These are phyloP conservation scores for Lepus americanus DNA, from an alignment of 2,113 vertebrate genomes.

Conservation along the genomic window DNA sequence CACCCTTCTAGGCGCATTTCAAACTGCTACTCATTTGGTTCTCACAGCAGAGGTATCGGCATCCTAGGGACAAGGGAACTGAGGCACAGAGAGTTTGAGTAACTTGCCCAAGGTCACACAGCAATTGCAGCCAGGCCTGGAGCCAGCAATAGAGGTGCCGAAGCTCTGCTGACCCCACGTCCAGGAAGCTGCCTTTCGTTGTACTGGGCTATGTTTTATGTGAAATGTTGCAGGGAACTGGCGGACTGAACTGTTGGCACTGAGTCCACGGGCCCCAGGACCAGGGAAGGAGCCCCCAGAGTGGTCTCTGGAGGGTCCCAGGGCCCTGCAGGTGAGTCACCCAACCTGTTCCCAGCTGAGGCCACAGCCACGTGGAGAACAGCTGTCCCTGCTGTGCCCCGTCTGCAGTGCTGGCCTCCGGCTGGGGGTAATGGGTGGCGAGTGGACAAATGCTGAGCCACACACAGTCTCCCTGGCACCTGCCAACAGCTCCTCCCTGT, in stretches of 20 bases:
- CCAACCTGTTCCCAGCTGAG: neutral
- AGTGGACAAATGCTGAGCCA: neutral
- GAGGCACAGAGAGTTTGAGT: neutral
- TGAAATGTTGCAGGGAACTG: neutral
- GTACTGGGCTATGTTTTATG: neutral
- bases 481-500: accelerated
- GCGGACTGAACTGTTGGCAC: neutral
- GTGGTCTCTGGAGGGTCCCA: neutral
- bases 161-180: neutral
- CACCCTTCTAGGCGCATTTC: neutral
- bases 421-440: neutral
- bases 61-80: neutral
- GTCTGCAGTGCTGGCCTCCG: neutral
- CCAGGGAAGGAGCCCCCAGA: too few species aligned
- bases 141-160: neutral
- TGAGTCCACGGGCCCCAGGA: neutral
- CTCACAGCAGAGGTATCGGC: neutral
- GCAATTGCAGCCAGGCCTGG: neutral
- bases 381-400: neutral
- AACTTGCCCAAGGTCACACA: neutral
- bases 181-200: neutral
- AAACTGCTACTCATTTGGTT: neutral
- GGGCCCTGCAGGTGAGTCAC: neutral
- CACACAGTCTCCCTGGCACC: neutral
- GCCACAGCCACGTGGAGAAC: neutral